Evolutionary conservation across 2,797 vertebrate genomes (phyloP).

Genomic region (Circus cinereus): DNA sequence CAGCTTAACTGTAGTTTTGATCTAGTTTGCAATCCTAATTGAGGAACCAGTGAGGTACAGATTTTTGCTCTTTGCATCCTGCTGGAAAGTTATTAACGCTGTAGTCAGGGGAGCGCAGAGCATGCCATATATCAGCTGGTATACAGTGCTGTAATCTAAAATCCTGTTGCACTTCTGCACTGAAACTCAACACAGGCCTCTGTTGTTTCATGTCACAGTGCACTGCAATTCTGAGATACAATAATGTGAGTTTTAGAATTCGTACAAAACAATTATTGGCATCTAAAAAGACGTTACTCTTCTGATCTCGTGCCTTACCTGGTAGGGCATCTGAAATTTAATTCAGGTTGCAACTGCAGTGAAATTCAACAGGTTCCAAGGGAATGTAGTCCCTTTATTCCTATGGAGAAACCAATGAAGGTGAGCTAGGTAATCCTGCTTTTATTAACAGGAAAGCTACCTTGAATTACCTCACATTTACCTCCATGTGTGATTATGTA

Average conservation of each 20-base stretch:
- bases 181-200: background rate
- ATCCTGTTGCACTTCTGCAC: background rate
- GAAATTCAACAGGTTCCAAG: background rate
- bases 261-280: background rate
- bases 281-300: background rate
- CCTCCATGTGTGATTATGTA: rapidly evolving
- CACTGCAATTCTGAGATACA: background rate
- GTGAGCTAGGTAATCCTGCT: background rate
- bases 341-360: background rate
- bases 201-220: background rate
- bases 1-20: background rate
- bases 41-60: background rate
- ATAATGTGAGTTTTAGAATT: background rate
- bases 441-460: background rate
- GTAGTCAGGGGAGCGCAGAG: background rate
- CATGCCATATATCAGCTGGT: background rate
- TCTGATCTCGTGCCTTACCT: background rate
- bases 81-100: background rate
- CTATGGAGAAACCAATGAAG: background rate
- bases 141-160: background rate
- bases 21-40: background rate
- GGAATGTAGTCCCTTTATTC: background rate
- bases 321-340: background rate
- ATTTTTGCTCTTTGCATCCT: background rate
- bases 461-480: background rate